Evolutionary conservation across 2,113 vertebrate species (phyloP).

Genomic region (Anoplopoma fimbria): DNA sequence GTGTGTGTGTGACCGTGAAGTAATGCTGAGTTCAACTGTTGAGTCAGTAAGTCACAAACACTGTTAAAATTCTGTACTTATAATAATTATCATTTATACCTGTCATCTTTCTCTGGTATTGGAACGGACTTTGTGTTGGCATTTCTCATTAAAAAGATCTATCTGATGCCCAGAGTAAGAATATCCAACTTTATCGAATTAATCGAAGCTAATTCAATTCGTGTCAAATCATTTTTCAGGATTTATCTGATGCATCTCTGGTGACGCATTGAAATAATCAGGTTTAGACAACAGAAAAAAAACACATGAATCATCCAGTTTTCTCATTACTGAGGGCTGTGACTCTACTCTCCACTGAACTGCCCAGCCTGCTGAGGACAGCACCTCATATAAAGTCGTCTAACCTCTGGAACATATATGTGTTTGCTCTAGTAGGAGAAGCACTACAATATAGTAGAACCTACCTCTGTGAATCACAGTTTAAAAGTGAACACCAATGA

Average conservation of each 20-base stretch:
- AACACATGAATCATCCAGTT: not conserved
- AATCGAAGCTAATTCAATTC: constrained; percentile 19
- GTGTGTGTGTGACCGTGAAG: not conserved
- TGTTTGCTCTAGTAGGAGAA: too few species aligned
- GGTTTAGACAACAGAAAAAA: constrained; percentile 18
- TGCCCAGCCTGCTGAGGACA: not conserved
- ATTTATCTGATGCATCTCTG: constrained; percentile 17
- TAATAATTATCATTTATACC: too few species aligned
- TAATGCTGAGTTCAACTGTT: not conserved
- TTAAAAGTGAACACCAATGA: not conserved
- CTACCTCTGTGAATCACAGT: not conserved
- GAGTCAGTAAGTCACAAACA: not conserved
- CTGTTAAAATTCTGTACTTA: not conserved
- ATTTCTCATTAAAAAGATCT: constrained; percentile 36
- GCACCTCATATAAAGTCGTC: not conserved
- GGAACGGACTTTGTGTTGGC: constrained; percentile 7
- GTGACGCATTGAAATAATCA: constrained; percentile 28
- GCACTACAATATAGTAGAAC: too few species aligned
- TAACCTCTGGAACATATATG: too few species aligned
- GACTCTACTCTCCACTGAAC: not conserved
- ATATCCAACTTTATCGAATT: constrained; percentile 14
- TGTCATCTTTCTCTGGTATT: not conserved
- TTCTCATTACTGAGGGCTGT: not conserved
- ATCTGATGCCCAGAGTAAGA: constrained; percentile 5
- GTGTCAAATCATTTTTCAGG: constrained; percentile 16